Conservation (phyloP, 1,140 invertebrate genomes). For the Drosophila azteca region DNA sequence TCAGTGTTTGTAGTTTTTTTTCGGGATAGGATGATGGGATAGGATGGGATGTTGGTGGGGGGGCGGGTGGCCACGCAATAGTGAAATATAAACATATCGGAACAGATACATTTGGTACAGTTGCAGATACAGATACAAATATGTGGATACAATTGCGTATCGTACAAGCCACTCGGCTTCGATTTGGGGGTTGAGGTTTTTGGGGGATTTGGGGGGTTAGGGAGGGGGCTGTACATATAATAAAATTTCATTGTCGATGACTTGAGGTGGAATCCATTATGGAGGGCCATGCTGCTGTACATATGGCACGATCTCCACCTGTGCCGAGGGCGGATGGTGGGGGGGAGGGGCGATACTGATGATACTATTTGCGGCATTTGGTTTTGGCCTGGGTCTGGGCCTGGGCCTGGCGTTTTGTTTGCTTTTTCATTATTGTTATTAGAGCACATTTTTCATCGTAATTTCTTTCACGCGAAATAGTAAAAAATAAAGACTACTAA, state of each 20-base stretch:
- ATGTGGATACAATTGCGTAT: slow-evolving; percentile 65
- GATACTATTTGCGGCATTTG: slow-evolving; percentile 50
- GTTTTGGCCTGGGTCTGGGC: slow-evolving; percentile 4
- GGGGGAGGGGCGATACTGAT: slow-evolving; percentile 6
- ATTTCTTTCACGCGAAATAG: slow-evolving; percentile 79
- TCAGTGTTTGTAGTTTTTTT: slow-evolving; percentile 40
- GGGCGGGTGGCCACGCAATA: slow-evolving; percentile 7
- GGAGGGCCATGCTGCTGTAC: slow-evolving; percentile 13
- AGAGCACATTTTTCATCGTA: slow-evolving; percentile 79
- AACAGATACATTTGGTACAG: slow-evolving; percentile 40
- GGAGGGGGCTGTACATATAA: slow-evolving; percentile 48
- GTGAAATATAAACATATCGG: slow-evolving; percentile 59
- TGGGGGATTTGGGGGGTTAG: too few species aligned
- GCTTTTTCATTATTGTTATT: slow-evolving; percentile 80
- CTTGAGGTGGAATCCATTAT: slow-evolving; percentile 53
- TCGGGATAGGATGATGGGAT: not conserved
- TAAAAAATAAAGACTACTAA: slow-evolving; percentile 75
- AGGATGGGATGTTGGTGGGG: not conserved
- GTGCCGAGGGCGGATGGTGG: not conserved
- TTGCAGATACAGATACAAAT: not conserved
- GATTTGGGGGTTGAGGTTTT: too few species aligned
- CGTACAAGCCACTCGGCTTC: not conserved
- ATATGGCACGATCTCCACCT: slow-evolving; percentile 14
- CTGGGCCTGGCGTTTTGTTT: slow-evolving; percentile 57
- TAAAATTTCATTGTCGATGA: slow-evolving; percentile 70